Percentiles rank a stretch among this genome's conserved stretches.
phyloP scores from a whole-genome alignment of 37 sponge, comb jelly and placozoan species.

The Tethya wilhelma region DNA sequence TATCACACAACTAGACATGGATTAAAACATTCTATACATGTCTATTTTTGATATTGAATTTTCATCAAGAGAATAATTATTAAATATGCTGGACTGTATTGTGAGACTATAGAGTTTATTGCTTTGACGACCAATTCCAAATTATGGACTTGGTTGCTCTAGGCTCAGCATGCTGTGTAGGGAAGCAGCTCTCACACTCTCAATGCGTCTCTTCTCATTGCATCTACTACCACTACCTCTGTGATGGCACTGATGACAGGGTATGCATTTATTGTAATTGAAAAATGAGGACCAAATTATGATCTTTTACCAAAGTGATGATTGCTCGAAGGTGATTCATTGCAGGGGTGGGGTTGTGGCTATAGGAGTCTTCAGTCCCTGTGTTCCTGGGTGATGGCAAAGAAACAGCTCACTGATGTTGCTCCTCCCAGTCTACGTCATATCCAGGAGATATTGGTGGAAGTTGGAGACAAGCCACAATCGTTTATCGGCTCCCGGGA shows the following conservation, averaged over 20 bases:
- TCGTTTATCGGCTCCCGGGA: slow-evolving; percentile 78
- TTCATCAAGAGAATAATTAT: too few species aligned
- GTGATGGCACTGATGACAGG: slow-evolving; percentile 82
- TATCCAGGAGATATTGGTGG: slow-evolving; percentile 82
- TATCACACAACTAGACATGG: not conserved
- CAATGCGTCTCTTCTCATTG: slow-evolving; percentile 32
- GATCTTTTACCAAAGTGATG: not conserved
- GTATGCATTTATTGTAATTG: not conserved
- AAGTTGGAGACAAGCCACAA: slow-evolving; percentile 82
- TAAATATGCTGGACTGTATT: too few species aligned
- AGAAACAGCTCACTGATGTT: not conserved
- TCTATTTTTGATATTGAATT: too few species aligned
- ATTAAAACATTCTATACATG: not conserved
- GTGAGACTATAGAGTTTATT: too few species aligned
- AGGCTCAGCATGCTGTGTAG: not conserved
- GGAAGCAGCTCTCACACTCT: not conserved
- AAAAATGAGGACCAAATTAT: not conserved
- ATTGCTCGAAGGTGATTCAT: not conserved
- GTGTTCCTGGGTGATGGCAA: slow-evolving; percentile 78
- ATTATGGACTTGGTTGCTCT: not conserved
- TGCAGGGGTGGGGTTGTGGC: slow-evolving; percentile 94
- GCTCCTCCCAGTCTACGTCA: slow-evolving; percentile 40
- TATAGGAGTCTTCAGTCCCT: slow-evolving; percentile 93
- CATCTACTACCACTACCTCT: slow-evolving; percentile 82
- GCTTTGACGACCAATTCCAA: not conserved